phyloP scores from a whole-genome alignment of 2,888 invertebrate genomes.

The Sphinx pinastri region DNA sequence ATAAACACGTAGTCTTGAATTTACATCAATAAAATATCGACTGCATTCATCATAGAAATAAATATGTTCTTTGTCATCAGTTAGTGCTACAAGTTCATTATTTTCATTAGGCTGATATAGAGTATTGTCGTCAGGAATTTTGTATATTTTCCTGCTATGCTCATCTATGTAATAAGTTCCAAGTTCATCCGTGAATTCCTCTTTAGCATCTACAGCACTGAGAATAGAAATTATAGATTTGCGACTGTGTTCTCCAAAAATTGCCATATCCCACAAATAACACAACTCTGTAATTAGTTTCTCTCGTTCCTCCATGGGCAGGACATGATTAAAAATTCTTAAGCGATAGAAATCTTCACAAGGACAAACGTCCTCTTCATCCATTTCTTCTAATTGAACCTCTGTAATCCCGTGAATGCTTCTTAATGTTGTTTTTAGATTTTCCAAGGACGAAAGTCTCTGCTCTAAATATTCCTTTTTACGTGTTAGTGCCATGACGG shows the following conservation, averaged over 20 bases:
- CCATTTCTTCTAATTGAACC: constrained; percentile 45
- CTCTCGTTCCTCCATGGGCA: constrained; percentile 65
- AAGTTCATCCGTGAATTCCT: constrained; percentile 70
- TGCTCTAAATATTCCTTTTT: constrained; percentile 68
- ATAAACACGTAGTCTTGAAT: constrained; percentile 67
- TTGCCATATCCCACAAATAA: constrained; percentile 67
- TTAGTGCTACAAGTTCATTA: constrained; percentile 64
- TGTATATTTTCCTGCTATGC: constrained; percentile 73
- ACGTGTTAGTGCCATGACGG: constrained; percentile 60
- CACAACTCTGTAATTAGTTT: constrained; percentile 71
- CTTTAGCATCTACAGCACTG: constrained; percentile 66
- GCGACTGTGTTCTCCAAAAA: constrained; percentile 63
- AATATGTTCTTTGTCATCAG: constrained; percentile 65
- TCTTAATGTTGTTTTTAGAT: constrained; percentile 61
- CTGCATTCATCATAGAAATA: constrained; percentile 78
- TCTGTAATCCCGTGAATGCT: constrained; percentile 49
- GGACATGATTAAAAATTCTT: constrained; percentile 70
- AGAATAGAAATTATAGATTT: constrained; percentile 75
- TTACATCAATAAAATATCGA: constrained; percentile 65
- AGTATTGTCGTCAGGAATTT: constrained; percentile 55
- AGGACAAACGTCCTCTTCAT: constrained; percentile 56
- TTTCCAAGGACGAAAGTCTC: constrained; percentile 61
- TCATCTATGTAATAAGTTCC: constrained; percentile 71
- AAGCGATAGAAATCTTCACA: constrained; percentile 72
- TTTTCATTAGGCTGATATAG: constrained; percentile 70